A percentile compares a stretch with the other conserved stretches of the same genome.
These are phyloP conservation scores for Darevskia mixta DNA, from an alignment of 2,797 vertebrate genomes.

Conservation along the genomic window DNA sequence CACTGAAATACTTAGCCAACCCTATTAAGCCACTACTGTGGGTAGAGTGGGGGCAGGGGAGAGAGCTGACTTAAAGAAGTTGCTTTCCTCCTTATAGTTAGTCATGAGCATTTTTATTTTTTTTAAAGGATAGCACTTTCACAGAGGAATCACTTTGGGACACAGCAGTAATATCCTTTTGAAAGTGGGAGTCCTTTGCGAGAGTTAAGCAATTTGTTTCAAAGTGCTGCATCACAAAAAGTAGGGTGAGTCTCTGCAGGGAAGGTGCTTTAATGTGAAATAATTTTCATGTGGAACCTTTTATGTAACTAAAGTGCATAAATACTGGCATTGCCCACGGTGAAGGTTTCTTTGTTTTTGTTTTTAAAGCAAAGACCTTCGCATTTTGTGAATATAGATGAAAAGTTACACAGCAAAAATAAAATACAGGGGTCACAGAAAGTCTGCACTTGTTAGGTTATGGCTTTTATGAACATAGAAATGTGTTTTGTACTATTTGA, in stretches of 20 bases:
- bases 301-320: not conserved
- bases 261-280: not conserved
- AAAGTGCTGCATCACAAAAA: not conserved
- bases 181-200: not conserved
- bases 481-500: too few relatives aligned
- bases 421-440: not conserved
- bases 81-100: not conserved
- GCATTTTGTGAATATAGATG: not conserved
- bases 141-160: not conserved
- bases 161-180: not conserved
- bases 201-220: not conserved
- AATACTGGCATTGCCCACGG: not conserved
- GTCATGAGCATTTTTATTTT: not conserved
- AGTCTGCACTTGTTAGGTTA: too few relatives aligned
- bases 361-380: not conserved
- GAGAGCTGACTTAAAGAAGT: not conserved
- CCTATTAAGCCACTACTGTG: not conserved
- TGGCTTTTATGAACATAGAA: too few relatives aligned
- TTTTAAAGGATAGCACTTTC: not conserved
- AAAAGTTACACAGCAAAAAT: not conserved
- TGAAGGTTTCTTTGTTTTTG: not conserved
- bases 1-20: too few relatives aligned
- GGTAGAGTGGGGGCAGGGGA: not conserved
- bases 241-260: not conserved
- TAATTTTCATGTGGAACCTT: not conserved